These are phyloP conservation scores for Ectemnius continuus DNA, from an alignment of 2,888 invertebrate genomes.

Conservation along the genomic window DNA sequence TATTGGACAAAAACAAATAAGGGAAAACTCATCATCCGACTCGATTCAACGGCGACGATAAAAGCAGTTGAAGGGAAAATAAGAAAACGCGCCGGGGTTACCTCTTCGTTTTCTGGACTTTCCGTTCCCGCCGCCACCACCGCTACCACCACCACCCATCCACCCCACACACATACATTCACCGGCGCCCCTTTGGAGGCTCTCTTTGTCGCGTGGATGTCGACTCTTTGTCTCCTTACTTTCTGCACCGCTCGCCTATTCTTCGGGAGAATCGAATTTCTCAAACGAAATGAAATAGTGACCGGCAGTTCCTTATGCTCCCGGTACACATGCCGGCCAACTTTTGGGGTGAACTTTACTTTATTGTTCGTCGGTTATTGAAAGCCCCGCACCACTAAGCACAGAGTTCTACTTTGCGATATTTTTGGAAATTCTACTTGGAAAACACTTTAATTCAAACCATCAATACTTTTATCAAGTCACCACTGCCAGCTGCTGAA, in stretches of 20 bases:
- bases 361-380: too few species aligned
- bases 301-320: too few species aligned
- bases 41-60: slow-evolving; percentile 60
- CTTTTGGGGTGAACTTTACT: too few species aligned
- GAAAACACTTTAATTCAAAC: too few species aligned
- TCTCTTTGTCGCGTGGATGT: slow-evolving; percentile 27
- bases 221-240: slow-evolving; percentile 4
- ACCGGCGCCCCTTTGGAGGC: background rate
- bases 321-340: too few species aligned
- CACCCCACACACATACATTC: background rate
- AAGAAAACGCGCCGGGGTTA: slow-evolving; percentile 52
- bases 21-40: slow-evolving; percentile 64
- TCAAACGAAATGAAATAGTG: background rate
- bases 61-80: slow-evolving; percentile 63
- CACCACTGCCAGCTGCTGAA: too few species aligned
- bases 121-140: background rate
- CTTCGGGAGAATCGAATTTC: slow-evolving; percentile 21
- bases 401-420: too few species aligned
- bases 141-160: too few species aligned
- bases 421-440: too few species aligned
- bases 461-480: too few species aligned
- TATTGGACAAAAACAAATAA: slow-evolving; percentile 67
- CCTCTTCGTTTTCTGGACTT: slow-evolving; percentile 17
- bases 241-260: background rate
- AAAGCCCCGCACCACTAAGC: too few species aligned